Base-by-base conservation (phyloP, 37 sponge, comb jelly and placozoan species). In the Halisarca cf. caerulea region DNA sequence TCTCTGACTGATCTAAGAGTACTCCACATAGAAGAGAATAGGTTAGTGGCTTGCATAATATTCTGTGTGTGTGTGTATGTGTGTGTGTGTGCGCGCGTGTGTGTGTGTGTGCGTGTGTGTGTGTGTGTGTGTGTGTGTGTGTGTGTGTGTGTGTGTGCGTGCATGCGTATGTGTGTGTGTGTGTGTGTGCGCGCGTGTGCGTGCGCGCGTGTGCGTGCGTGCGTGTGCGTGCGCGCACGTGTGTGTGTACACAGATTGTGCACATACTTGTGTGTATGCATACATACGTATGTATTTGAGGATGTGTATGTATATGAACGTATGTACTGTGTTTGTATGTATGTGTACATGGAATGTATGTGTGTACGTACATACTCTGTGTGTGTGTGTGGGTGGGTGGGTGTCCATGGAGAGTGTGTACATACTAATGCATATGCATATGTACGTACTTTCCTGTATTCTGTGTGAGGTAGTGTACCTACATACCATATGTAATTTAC, bases 11-110 rank as follows among this genome's bases (percentile, higher is more conserved):
- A 72, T 27, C 81, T 97, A 6, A 55, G 83, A 30, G 98, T 92
- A 41, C 83, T 97, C 6, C 95, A 94, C 58, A 75, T 97, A 5
- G 98, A 97, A 69, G 98, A 97, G 82, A 97, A 97, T 77, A 88
- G 94, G 94, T 90, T 11, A 47, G 9, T 47, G 30, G 18, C 39
- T 24, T 24, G 36, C 34, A 27, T 23, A 17, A 40, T 72, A 28
- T 32, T 8, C 21, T 17, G 38, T 11, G 43, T 35, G 39, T 25
- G 42, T 32, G 61, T 35, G 64, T 36, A 21, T 59, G 18, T 28
- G n/a, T n/a, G n/a, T n/a, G n/a, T n/a, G n/a, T 51, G 4, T 39
- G 36, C 40, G 37, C 18, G 38, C n/a, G 68, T 82, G 40, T 35
- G 30, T 11, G 82, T 64, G 41, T 27, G 39, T 59, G 27, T 43